Percentiles rank a stretch among this genome's conserved stretches.
Evolutionary conservation across 2,113 vertebrate genomes (phyloP).

Genomic region (Pimephales promelas): DNA sequence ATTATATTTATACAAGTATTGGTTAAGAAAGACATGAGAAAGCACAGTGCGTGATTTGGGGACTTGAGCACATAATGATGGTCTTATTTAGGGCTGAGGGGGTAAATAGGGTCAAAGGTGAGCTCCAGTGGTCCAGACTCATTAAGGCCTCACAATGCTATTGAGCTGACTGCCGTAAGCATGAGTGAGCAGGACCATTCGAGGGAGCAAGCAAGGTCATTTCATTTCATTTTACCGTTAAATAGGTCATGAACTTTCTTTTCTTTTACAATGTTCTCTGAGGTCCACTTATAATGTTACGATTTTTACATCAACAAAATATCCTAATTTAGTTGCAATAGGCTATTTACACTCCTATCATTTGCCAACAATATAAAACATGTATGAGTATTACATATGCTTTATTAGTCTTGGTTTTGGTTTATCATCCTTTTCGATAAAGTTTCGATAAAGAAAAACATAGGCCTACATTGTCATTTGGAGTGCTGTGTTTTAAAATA

Average conservation of each 20-base stretch:
- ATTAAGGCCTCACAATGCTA: slow-evolving; percentile 15
- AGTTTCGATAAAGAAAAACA: no score
- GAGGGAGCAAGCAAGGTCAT: not conserved
- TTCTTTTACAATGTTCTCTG: no score
- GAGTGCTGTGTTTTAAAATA: no score
- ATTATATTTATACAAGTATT: not conserved
- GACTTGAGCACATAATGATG: not conserved
- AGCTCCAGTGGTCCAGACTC: slow-evolving; percentile 20
- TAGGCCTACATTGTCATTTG: no score
- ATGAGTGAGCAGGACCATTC: slow-evolving; percentile 20
- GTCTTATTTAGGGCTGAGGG: slow-evolving; percentile 1
- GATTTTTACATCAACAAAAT: no score
- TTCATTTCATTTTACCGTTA: slow-evolving; percentile 30
- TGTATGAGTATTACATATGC: no score
- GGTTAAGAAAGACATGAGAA: slow-evolving; percentile 3
- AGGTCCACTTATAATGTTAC: no score
- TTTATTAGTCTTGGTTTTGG: no score
- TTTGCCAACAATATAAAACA: no score
- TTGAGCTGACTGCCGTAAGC: not conserved
- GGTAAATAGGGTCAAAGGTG: slow-evolving; percentile 26
- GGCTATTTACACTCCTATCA: no score
- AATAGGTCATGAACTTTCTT: not conserved
- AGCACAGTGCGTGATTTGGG: slow-evolving; percentile 6
- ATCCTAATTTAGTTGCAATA: no score
- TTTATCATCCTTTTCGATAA: no score